Base-by-base conservation (phyloP, 2,113 vertebrate species). In the Alectura lathami region DNA sequence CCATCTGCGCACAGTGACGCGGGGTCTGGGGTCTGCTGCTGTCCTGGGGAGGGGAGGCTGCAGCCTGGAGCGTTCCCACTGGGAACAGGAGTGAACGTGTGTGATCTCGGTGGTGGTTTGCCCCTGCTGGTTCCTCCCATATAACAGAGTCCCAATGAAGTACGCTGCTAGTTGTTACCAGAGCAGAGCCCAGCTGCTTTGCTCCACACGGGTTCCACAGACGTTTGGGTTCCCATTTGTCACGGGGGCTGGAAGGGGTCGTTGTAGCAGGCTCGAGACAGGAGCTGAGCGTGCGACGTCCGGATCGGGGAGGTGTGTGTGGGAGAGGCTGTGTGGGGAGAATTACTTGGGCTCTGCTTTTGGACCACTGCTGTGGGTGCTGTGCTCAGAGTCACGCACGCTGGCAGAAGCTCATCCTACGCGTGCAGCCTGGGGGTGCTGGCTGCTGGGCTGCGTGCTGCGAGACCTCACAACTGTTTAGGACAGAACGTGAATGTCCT, bases 21-120 rank as follows among this genome's bases (percentile, higher is more conserved):
- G n/a, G n/a, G n/a, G n/a, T n/a, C 15, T 17, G 29, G 13, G 38
- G 29, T 54, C 56, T 60, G 34, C 59, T 60, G 17, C 17, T 29
- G 16, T 24, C 29, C 73, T 18, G 36, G 42, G 22, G n/a, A 36
- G 76, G 54, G 17, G 17, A 21, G 42, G 67, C 83, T 20, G 22
- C 4, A 1, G 9, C 2, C 15, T 3, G 43, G 13, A 15, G 16
- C 2, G 0, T 47, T 81, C 16, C 45, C 6, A 2, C 48, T 13
- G 26, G 45, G 23, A 81, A 22, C 16, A 14, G 0, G 11, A 20
- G 32, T 47, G 32, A n/a, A n/a, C 11, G 32, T 30, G 68, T 34
- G 63, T 40, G 63, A 45, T 43, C 50, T n/a, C 30, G 1, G n/a
- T 6, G 32, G 17, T 15, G 2, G 42, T 12, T 56, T 15, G 14